Evolutionary conservation across 2,797 vertebrate species (phyloP), one percentile per base, ranked within the genome.

Genomic region (Sebastes variabilis): DNA sequence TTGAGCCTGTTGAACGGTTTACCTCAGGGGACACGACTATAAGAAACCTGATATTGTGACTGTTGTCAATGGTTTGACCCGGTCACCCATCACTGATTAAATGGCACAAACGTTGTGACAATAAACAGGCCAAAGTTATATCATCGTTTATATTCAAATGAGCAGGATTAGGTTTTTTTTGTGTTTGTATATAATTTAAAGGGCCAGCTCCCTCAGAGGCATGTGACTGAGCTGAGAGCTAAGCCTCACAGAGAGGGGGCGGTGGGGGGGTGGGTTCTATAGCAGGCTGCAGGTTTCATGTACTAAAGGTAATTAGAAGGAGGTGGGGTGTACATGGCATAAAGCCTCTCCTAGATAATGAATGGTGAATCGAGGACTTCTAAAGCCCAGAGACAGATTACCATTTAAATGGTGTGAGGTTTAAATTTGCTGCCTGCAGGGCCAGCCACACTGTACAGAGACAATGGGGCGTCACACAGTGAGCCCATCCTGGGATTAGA

Each of bases 361-460:
- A 93, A 92, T 85, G 81, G 76, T 82, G 89, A 92, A 89, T 86
- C 30, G 86, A 86, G 79, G 90, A 90, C 86, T 93, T 90, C 82
- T 89, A 82, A 94, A 90, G 77, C 87, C 84, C 54, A 56, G 55
- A 79, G 77, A 49, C 46, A 90, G 89, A 96, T 96, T 95, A 94
- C 68, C 94, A 95, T 95, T 94, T 91, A 92, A 95, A 96, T 94
- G 83, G 89, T 82, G 82, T 59, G 84, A 88, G 93, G 88, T 94
- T 91, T 93, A 88, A 91, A 75, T 84, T 73, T 83, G 85, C 81
- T 70, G 82, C 77, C 30, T 68, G 70, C 80, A 78, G 84, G 90
- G 86, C 77, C 85, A 84, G 89, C 65, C 81, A 77, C 83, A 94
- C 89, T 92, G 93, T 94, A 94, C 77, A 27, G 77, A 92, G 83